phyloP scores from a whole-genome alignment of 1,140 invertebrate species.

The Listronotus oregonensis region DNA sequence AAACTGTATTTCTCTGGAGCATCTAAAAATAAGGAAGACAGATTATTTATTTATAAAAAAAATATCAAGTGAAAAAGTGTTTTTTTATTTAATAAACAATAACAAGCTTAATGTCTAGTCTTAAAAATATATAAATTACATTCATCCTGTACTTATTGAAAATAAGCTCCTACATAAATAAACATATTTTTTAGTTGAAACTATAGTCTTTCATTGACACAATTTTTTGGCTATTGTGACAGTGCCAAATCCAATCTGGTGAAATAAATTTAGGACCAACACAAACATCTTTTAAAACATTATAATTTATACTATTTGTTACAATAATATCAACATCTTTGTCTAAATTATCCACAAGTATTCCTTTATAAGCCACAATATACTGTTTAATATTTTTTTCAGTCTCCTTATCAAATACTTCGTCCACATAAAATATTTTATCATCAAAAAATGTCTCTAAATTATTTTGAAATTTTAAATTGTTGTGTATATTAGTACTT shows the following conservation, averaged over 20 bases:
- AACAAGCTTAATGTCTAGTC: too few relatives aligned
- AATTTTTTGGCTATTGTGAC: conserved; percentile 44
- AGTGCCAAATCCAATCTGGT: conserved; percentile 49
- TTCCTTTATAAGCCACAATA: conserved; percentile 48
- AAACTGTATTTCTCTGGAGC: too few relatives aligned
- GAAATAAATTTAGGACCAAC: conserved; percentile 33
- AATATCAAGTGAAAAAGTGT: too few relatives aligned
- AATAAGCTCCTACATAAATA: neutral
- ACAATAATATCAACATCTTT: conserved; percentile 41
- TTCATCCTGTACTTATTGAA: too few relatives aligned
- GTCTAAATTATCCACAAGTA: conserved; percentile 17
- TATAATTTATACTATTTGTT: conserved; percentile 35
- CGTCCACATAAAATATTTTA: conserved; percentile 48
- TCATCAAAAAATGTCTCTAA: conserved; percentile 41
- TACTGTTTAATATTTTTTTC: conserved; percentile 42
- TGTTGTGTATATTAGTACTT: neutral
- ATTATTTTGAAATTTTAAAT: conserved; percentile 32
- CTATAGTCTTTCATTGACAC: conserved; percentile 42
- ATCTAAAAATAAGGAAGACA: too few relatives aligned
- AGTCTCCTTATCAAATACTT: conserved; percentile 37
- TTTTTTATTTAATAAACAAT: too few relatives aligned
- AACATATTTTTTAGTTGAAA: conserved; percentile 16
- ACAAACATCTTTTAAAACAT: conserved; percentile 37
- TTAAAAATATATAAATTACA: too few relatives aligned
- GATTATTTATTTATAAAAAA: too few relatives aligned